Conservation (phyloP, 2,797 vertebrate species). For the Cygnus olor region DNA sequence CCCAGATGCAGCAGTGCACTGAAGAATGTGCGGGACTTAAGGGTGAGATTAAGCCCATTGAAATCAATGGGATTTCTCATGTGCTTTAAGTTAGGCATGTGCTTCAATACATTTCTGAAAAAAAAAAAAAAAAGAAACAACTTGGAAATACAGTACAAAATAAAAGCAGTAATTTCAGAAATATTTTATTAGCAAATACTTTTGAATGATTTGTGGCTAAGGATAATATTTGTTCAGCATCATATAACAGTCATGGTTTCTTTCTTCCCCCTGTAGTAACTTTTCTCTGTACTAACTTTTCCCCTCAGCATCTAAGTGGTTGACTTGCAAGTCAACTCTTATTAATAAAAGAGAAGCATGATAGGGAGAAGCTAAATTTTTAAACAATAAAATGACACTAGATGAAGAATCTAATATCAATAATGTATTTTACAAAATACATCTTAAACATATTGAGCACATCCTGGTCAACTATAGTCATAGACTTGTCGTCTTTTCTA, state of each 20-base stretch:
- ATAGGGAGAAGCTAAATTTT: neutral
- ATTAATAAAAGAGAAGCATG: neutral
- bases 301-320: neutral
- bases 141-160: conserved; percentile 16
- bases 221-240: conserved; percentile 38
- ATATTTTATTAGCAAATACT: conserved; percentile 29
- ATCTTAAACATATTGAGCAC: neutral
- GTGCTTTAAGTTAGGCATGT: neutral
- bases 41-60: neutral
- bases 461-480: neutral
- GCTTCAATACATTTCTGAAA: conserved; percentile 17
- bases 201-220: conserved; percentile 43
- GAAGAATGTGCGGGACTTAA: neutral
- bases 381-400: neutral
- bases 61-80: conserved; percentile 18
- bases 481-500: neutral
- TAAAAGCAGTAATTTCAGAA: conserved; percentile 39
- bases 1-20: neutral
- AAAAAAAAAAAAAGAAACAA: neutral
- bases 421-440: neutral
- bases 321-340: neutral
- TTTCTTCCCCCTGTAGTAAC: neutral
- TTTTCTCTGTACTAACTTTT: neutral
- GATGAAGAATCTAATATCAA: neutral
- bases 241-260: conserved; percentile 13